Base-by-base conservation (phyloP, 2,113 vertebrate genomes). In the Barnardius zonarius region DNA sequence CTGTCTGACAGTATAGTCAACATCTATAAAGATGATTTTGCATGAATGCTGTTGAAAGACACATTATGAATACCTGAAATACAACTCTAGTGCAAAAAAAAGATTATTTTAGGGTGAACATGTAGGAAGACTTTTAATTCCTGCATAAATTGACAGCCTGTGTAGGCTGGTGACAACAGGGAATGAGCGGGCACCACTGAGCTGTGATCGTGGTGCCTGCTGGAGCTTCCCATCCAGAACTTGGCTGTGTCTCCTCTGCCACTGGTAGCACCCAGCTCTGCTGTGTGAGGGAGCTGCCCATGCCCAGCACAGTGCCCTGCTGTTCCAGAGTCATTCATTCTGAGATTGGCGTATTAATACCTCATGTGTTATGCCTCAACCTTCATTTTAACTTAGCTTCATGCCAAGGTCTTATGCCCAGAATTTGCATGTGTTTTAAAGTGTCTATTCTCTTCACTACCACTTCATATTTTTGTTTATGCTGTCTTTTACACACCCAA, bases 251-350 rank as follows among this genome's bases (percentile, higher is more conserved):
- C 67, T 59, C 33, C 59, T 39, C 27, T 19, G 13, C 44, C 4
- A 19, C 12, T 6, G 4, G 49, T 18, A 9, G 5, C 6, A 6
- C 37, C 43, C 35, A 23, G 25, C 41, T 41, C 66, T 31, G 31
- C 51, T 4, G 2, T 20, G 33, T 1, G 7, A 39, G 2, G 1
- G 37, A 20, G 13, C 46, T n/a, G 68, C 30, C 59, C 20, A 3
- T 37, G 79, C 30, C 28, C 57, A 17, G 2, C 19, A 2, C 30
- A 63, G 41, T 28, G 44, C 11, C 15, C 23, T 25, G 10, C 13
- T 18, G 11, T 25, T 41, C 19, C 39, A 17, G 19, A 46, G 19
- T 16, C 24, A 20, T 10, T 25, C 49, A 16, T 28, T 63, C 39
- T 22, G 30, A 35, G 76, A 35, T 43, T 23, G 22, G 25, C 23